Base-by-base conservation (phyloP, 1,140 invertebrate species). In the Drosophila sp. region DNA sequence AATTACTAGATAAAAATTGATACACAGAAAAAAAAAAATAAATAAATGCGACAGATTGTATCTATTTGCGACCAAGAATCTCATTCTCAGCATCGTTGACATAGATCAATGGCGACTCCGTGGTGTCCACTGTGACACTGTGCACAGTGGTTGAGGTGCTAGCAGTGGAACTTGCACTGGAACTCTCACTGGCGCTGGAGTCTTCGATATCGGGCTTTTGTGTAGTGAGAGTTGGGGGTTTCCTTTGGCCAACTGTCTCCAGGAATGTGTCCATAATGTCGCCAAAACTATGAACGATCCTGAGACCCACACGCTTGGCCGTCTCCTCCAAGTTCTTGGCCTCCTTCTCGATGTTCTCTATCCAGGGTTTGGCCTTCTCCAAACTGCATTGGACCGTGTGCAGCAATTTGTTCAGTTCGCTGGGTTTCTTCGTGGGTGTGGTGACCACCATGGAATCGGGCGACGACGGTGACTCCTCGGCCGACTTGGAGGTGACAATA, bases 311-410 rank as follows among this genome's bases (percentile, higher is more conserved):
- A 29, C 66, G 66, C 23, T 81, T 77, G 0, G 79, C 86, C 6
- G 72, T 83, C 62, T 86, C 81, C 63, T 90, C 86, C 10, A 90
- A 44, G 0, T 78, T 72, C 40, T 90, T 90, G 3, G 82, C 86
- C 65, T 90, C 86, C 65, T 82, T 90, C 56, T 90, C 86, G 3
- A 90, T 60, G 33, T 90, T 76, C 17, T 81, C 81, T n/a, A 90
- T 79, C 86, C 86, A 90, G 41, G 86, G 86, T 54, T 90, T 85
- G 4, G 86, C 86, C 68, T 86, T 86, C 70, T 90, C 86, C 71
- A 90, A 25, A 0, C 86, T 86, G 35, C 84, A 87, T 54, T 90
- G 86, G 30, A 90, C 71, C n/a, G 68, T 90, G 38, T 83, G 86
- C n/a, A 90, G 41, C 40, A 90, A 86, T 35, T 90, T 70, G 62